Conservation (phyloP, 1,140 invertebrate species). For the Ceratina australensis region DNA sequence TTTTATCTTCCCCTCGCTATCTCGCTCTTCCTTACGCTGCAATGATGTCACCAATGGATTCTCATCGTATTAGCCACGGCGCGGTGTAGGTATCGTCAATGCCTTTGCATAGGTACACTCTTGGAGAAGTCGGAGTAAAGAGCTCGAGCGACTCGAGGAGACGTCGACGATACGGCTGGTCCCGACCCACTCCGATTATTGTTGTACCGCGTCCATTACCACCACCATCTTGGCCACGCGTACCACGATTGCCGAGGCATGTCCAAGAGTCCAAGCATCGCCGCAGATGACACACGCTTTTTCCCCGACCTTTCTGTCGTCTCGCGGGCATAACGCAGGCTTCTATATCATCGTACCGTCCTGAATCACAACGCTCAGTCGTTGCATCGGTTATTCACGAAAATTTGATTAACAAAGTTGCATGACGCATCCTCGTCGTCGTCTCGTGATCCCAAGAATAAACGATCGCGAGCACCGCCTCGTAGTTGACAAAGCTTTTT, state of each 20-base stretch:
- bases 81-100: slow-evolving; percentile 9
- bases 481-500: slow-evolving; percentile 9
- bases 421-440: neutral
- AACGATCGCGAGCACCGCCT: slow-evolving; percentile 12
- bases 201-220: slow-evolving; percentile 38
- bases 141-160: slow-evolving; percentile 11
- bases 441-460: slow-evolving; percentile 10
- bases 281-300: slow-evolving; percentile 48
- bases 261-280: slow-evolving; percentile 18
- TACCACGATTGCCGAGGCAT: slow-evolving; percentile 54
- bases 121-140: slow-evolving; percentile 28
- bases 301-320: neutral
- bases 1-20: too few species aligned
- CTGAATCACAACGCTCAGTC: too few species aligned
- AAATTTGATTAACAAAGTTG: neutral
- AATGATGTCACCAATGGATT: neutral
- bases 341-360: neutral
- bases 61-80: neutral
- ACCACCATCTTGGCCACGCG: slow-evolving; percentile 50
- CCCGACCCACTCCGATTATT: slow-evolving; percentile 4
- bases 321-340: too few species aligned
- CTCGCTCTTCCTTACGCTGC: too few species aligned
- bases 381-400: too few species aligned
- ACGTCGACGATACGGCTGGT: slow-evolving; percentile 27
- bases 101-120: slow-evolving; percentile 9